Base-by-base conservation (phyloP, 2,113 vertebrate species). In the Cavia aperea region DNA sequence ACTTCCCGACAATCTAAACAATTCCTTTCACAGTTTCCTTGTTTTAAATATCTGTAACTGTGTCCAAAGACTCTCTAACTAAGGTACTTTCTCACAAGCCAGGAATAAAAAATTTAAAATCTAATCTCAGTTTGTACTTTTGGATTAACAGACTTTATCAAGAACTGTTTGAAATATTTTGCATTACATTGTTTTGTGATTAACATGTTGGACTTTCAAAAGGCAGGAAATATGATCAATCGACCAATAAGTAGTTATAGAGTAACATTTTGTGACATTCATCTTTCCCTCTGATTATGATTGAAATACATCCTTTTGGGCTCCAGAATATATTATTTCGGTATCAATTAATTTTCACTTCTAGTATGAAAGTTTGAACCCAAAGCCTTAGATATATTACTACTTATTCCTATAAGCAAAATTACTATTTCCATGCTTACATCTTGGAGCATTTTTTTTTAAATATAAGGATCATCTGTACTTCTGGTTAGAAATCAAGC, bases 1-100 rank as follows among this genome's bases (percentile, higher is more conserved):
- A 94, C 93, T 95, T 96, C 92, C 96, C 95, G 62, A 63, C 56
- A 93, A 58, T 91, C 39, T 94, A 93, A 93, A 51, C n/a, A 81
- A 60, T 43, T 75, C 89, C 60, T 87, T 93, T 93, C 96, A 84
- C 75, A 94, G 46, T 62, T 92, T 95, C 83, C 29, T 94, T 89
- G 12, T 78, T 94, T 65, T 87, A 75, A 88, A 85, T 90, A 85
- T 77, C 70, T 4, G 0, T 68, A 7, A 89, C 87, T 94, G 85
- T 49, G 81, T 86, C 31, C 68, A 82, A 51, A 85, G 31, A 13
- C 56, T 87, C 72, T 36, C 36, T 91, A 90, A 75, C 88, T 88
- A 58, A 94, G 65, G 15, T 21, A n/a, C 16, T 75, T 93, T 90
- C 92, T 68, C 51, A 77, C 31, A 75, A 77, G 36, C 91, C 83